A percentile compares a stretch with the other conserved stretches of the same genome.
Evolutionary conservation across 64 coral and sea anemone species (phyloP).

Genomic region (Porites australiensis): DNA sequence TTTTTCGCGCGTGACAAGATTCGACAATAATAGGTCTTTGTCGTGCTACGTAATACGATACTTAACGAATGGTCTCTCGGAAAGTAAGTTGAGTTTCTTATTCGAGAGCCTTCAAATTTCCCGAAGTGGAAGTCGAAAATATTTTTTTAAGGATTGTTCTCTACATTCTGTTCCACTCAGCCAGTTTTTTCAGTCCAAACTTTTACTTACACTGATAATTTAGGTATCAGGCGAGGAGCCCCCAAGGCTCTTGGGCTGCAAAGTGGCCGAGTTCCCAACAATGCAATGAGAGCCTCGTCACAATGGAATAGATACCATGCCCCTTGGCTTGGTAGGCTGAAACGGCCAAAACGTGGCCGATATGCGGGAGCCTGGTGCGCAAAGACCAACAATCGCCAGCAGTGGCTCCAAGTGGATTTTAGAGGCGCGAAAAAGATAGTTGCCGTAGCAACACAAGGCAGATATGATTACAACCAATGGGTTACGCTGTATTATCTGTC

Average conservation of each 20-base stretch:
- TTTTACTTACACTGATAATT: not conserved
- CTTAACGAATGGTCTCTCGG: too few species aligned
- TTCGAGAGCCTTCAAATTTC: too few species aligned
- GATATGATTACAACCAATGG: conserved; percentile 69
- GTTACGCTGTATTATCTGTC: conserved; percentile 35
- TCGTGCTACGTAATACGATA: too few species aligned
- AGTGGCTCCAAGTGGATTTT: conserved; percentile 54
- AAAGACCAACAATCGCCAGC: conserved; percentile 41
- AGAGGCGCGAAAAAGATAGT: conserved; percentile 26
- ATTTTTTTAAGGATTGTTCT: too few species aligned
- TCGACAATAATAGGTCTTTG: too few species aligned
- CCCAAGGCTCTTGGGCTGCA: conserved; percentile 37
- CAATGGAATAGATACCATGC: conserved; percentile 37
- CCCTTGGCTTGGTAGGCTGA: conserved; percentile 36
- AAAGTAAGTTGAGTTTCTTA: too few species aligned
- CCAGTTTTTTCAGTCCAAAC: too few species aligned
- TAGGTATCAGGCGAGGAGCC: conserved; percentile 1
- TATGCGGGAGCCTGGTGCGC: conserved; percentile 76
- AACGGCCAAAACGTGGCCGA: conserved; percentile 42
- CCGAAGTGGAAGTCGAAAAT: too few species aligned
- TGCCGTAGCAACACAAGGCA: conserved; percentile 59
- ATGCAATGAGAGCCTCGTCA: conserved; percentile 39
- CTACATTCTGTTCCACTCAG: too few species aligned
- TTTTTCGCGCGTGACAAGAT: too few species aligned
- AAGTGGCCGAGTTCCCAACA: conserved; percentile 42